phyloP scores from a whole-genome alignment of 2,888 invertebrate species.

The Tiliacea citrago region DNA sequence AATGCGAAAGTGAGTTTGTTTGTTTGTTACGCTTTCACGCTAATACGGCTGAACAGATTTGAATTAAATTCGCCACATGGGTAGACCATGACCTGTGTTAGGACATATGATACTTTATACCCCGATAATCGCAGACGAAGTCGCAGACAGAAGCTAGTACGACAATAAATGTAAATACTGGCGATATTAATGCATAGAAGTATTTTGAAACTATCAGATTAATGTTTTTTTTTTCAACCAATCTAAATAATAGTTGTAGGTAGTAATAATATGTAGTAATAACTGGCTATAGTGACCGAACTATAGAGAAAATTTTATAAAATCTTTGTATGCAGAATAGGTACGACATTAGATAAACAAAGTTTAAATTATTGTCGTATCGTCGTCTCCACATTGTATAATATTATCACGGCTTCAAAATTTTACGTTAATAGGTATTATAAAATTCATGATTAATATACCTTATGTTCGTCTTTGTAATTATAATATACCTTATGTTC shows the following conservation, averaged over 20 bases:
- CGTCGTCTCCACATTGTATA: neutral
- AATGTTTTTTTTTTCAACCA: neutral
- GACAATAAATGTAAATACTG: neutral
- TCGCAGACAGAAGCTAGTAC: too few relatives aligned
- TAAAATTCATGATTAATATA: neutral
- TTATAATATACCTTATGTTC: neutral
- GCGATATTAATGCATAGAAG: neutral
- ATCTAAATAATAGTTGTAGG: too few relatives aligned
- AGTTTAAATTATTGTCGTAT: neutral
- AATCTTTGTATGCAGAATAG: neutral
- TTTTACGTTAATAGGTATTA: too few relatives aligned
- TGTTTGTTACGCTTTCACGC: too few relatives aligned
- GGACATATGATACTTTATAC: too few relatives aligned
- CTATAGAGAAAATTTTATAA: neutral
- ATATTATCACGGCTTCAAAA: neutral
- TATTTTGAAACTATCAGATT: neutral
- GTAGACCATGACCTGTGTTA: too few relatives aligned
- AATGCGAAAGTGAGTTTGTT: too few relatives aligned
- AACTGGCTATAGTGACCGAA: neutral
- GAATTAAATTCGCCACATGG: too few relatives aligned
- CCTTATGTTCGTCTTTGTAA: neutral
- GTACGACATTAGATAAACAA: too few relatives aligned
- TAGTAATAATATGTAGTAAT: too few relatives aligned
- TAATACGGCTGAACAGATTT: too few relatives aligned
- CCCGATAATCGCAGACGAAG: too few relatives aligned